A percentile compares a stretch with the other conserved stretches of the same genome.
These are phyloP conservation scores for Platichthys flesus DNA, from an alignment of 2,113 vertebrate species.

Conservation along the genomic window DNA sequence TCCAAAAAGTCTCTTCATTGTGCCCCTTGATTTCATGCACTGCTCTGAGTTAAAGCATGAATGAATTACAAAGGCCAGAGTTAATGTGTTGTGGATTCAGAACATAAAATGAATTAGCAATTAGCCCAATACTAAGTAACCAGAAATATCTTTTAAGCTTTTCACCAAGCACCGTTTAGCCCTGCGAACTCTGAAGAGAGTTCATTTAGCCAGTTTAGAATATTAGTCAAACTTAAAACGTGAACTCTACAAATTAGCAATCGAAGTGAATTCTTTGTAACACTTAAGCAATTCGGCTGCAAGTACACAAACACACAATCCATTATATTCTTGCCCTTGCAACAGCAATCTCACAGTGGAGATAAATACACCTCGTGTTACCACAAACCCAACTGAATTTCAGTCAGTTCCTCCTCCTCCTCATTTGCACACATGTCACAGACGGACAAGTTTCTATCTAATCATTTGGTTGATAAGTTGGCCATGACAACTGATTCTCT, in stretches of 20 bases:
- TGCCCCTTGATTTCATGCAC: neutral
- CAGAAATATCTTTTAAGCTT: slow-evolving; percentile 23
- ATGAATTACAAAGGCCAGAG: neutral
- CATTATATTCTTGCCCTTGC: no score
- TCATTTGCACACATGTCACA: neutral
- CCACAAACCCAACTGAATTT: neutral
- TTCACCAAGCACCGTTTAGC: slow-evolving; percentile 13
- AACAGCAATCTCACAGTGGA: no score
- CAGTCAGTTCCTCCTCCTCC: neutral
- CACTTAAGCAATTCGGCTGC: neutral
- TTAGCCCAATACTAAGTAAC: slow-evolving; percentile 3
- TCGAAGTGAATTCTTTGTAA: neutral
- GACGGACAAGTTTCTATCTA: no score
- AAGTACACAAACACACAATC: neutral
- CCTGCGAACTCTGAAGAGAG: neutral
- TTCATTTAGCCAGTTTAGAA: neutral
- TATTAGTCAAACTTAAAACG: neutral
- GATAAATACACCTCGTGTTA: no score
- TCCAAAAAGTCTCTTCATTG: slow-evolving; percentile 13
- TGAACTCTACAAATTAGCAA: neutral
- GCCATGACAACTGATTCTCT: no score
- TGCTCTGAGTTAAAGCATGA: slow-evolving; percentile 5
- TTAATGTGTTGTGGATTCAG: slow-evolving; percentile 12
- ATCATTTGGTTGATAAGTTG: no score
- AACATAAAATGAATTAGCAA: slow-evolving; percentile 9